Evolutionary conservation across 37 sponge, comb jelly and placozoan genomes (phyloP), one percentile per base, ranked within the genome.

Genomic region (Axinella damicornis): DNA sequence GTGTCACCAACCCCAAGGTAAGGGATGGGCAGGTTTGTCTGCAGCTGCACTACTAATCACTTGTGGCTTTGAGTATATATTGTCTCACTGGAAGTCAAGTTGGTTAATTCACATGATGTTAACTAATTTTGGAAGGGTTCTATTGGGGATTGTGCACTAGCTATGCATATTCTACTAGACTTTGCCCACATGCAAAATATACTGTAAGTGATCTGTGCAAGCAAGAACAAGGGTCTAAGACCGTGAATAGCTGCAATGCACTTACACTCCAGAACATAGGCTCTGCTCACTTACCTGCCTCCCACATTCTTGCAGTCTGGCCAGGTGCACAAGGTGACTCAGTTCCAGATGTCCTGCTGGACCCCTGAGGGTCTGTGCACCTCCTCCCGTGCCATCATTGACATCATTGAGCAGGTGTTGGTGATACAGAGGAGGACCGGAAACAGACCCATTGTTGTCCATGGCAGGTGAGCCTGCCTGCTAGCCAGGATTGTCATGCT

Each of bases 281-380:
- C 4, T 27, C 62, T 61, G 14, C 27, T 22, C 4, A 5, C 2
- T 4, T 61, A 61, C 62, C 18, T 71, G 2, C n/a, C 2, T 18
- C 53, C 52, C 25, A 22, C 37, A 11, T 53, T 24, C 22, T 2
- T 62, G 13, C 65, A 87, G 81, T 55, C 39, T 17, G 57, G 31
- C 6, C 17, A 77, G 6, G 30, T 70, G 53, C 57, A 58, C 0
- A 59, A 78, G 40, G 77, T 88, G 65, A 83, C 62, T 17, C 89
- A 89, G 76, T 89, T 81, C 78, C 83, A 82, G 35, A 77, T 89
- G 53, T 62, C 71, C 53, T 64, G 78, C 67, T 89, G 89, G 83
- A 59, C 66, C 30, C 38, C 37, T 28, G 77, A 59, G n/a, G 89
- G 84, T 22, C 25, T 61, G 19, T 81, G 76, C 30, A 32, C 40